Evolutionary conservation across 2,888 invertebrate species (phyloP), one percentile per base, ranked within the genome.

Genomic region (Merodon equestris): DNA sequence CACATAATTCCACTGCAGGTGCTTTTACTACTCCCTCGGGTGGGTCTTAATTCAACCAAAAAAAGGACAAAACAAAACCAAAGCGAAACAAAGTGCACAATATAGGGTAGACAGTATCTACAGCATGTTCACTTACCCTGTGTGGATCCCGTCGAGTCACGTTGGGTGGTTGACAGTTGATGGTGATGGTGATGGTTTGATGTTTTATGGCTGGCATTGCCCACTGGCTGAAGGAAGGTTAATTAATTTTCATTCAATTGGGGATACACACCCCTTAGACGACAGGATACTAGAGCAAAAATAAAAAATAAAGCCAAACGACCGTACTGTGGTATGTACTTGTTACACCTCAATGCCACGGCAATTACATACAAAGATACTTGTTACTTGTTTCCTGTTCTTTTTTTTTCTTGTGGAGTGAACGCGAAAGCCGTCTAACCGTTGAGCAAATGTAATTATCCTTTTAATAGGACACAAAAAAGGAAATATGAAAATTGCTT

Each of bases 221-320:
- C 67, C 73, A 67, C 61, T 12, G 70, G 56, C 44, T 64, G 42
- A 45, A 56, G 44, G 57, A 27, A 67, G 57, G 67, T 77, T 77
- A 77, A 77, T 77, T 77, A 77, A 77, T 77, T 77, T 63, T 47
- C 53, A 77, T 67, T 67, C 72, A 63, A 67, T 66, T 77, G 77
- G 77, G 77, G 36, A 67, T 72, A 77, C 77, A 77, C 77, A 72
- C 77, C 73, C 60, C 45, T 17, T 1, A 47, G n/a, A 63, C 13
- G 53, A 57, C 36, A 36, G 54, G 40, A 54, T 54, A 47, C 47
- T 63, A 36, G n/a, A 47, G 57, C 18, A 18, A 45, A 58, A 44
- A 48, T 57, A 38, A 0, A 53, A 34, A 34, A 9, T 15, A 38
- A 27, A 56, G 36, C 40, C 51, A 70, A 54, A 7, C 53, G 13